Base-by-base conservation (phyloP, 2,888 invertebrate genomes). In the Megalurothrips usitatus region DNA sequence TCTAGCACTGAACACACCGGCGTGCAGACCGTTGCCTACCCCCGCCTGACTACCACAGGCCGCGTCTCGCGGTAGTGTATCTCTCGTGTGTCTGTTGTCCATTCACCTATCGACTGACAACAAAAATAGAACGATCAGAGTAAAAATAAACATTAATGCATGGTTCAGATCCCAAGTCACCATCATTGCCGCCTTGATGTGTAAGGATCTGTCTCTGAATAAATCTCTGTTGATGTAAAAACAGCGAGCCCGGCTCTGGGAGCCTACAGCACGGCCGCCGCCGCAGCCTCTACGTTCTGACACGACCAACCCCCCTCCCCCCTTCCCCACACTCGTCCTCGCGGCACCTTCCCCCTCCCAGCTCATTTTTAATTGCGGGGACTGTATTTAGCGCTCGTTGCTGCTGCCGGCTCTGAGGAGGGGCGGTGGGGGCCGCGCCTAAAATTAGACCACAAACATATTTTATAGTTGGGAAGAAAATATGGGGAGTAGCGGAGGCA, bases 361-460 rank as follows among this genome's bases (percentile, higher is more conserved):
- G 68, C 68, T 75, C 68, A 75, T 75, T 75, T 75, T 75, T 75
- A 75, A 75, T 75, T 75, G 68, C 68, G 68, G 68, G 23, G 23
- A 23, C 68, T 75, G 68, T 75, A 75, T 75, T 75, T 75, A 75
- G 68, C 68, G 68, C 68, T 75, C 68, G 68, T 75, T 75, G 68
- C 68, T 23, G 23, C 26, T 12, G 68, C 68, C 58, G 8, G 68
- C 68, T 11, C 68, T 14, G 58, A 17, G 58, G 58, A 19, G 58
- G 58, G 58, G 58, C 14, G 68, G 68, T 8, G 68, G n/a, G 68
- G 68, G 23, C 68, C 68, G 68, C 19, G n/a, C 58, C 34, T 43
- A 58, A n/a, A 75, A 75, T 26, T 75, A 75, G 68, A 75, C 68
- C 26, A 75, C 68, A 75, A 75, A 75, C 68, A 75, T 75, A 75